phyloP scores from a whole-genome alignment of 2,888 invertebrate species.

The Eupithecia centaureata region DNA sequence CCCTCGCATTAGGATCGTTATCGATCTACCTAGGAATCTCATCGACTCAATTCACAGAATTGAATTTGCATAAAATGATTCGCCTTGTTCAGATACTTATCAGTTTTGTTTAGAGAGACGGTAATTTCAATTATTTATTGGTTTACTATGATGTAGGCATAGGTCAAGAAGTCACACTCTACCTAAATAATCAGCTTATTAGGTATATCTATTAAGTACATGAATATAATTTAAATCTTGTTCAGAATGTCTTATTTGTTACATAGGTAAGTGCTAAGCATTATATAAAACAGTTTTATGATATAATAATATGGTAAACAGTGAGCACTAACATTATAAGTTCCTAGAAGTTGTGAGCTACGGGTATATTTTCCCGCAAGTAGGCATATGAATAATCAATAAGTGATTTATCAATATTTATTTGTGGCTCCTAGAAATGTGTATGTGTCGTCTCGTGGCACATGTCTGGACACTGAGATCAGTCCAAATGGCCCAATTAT shows the following conservation, averaged over 20 bases:
- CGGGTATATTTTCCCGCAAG: neutral
- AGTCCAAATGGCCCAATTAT: conserved; percentile 43
- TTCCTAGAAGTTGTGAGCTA: neutral
- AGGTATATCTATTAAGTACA: neutral
- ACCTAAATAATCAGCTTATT: neutral
- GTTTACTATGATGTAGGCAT: neutral
- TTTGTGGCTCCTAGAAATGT: conserved; percentile 12
- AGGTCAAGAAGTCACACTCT: neutral
- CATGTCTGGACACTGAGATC: conserved; percentile 40
- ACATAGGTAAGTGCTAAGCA: neutral
- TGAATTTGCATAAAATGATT: conserved; percentile 49
- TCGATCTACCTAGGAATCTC: conserved; percentile 38
- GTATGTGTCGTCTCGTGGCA: conserved; percentile 37
- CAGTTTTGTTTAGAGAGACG: conserved; percentile 24
- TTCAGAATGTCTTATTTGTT: neutral
- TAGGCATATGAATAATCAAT: conserved; percentile 22
- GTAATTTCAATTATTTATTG: neutral
- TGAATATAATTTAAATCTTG: neutral
- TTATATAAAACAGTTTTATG: neutral
- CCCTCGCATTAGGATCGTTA: conserved; percentile 29
- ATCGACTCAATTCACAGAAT: conserved; percentile 44
- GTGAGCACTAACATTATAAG: neutral
- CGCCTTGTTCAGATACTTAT: conserved; percentile 36
- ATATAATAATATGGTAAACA: neutral
- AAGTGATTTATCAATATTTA: conserved; percentile 22